A percentile compares a stretch with the other conserved stretches of the same genome.
Conservation (phyloP, 2,797 vertebrate species). For the Fistularia commersonii region DNA sequence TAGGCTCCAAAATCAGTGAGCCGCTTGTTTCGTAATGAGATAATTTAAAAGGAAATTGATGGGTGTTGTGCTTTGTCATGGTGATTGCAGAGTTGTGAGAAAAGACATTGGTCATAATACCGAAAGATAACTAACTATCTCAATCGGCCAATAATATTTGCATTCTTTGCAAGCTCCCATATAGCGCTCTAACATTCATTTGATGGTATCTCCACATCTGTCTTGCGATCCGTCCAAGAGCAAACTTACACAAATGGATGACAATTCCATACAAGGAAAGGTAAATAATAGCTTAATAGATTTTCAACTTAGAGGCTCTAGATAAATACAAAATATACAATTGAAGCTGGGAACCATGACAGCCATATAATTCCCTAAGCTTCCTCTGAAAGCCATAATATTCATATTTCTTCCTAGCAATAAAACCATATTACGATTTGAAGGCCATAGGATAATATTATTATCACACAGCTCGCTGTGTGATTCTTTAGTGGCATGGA, state of each 20-base stretch:
- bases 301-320: conserved; percentile 32
- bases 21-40: neutral
- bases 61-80: no score
- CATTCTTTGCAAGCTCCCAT: no score
- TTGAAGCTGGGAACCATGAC: conserved; percentile 56
- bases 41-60: no score
- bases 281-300: conserved; percentile 51
- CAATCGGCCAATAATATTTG: no score
- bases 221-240: neutral
- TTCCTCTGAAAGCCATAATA: conserved; percentile 55
- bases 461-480: conserved; percentile 42
- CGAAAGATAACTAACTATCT: no score
- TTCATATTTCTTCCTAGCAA: conserved; percentile 54
- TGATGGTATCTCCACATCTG: conserved; percentile 1
- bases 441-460: conserved; percentile 66
- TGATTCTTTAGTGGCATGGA: conserved; percentile 47
- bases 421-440: conserved; percentile 63
- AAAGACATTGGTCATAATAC: no score
- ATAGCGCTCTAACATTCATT: conserved; percentile 16
- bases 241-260: no score
- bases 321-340: conserved; percentile 49
- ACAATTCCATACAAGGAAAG: conserved; percentile 19
- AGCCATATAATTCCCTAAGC: conserved; percentile 66
- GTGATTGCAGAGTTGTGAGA: no score
- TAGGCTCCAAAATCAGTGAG: neutral